Evolutionary conservation across 2,888 invertebrate species (phyloP).

Genomic region (Galerucella calmariensis): DNA sequence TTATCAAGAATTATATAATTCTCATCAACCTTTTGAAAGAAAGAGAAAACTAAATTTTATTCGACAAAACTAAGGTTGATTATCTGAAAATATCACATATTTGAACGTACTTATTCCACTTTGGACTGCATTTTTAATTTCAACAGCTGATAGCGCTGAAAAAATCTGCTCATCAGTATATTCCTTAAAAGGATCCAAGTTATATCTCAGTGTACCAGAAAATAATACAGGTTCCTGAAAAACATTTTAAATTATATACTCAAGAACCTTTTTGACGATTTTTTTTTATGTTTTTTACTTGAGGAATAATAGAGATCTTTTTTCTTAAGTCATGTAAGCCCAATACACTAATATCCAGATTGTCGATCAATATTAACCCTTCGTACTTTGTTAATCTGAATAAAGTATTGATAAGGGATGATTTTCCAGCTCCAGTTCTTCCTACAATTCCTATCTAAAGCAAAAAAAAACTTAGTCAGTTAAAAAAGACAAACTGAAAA

Average conservation of each 20-base stretch:
- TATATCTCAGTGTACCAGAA: conserved; percentile 73
- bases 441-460: conserved; percentile 69
- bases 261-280: not conserved
- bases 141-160: conserved; percentile 62
- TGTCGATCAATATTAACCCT: conserved; percentile 69
- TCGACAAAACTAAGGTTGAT: too few species aligned
- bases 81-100: too few species aligned
- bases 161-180: conserved; percentile 56
- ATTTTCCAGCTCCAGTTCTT: conserved; percentile 71
- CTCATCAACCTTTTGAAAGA: too few species aligned
- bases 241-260: not conserved
- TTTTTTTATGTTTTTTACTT: conserved; percentile 57
- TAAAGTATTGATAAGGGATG: conserved; percentile 67
- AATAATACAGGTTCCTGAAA: conserved; percentile 73
- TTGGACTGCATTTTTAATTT: conserved; percentile 64
- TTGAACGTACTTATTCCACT: conserved; percentile 63
- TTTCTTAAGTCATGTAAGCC: conserved; percentile 69
- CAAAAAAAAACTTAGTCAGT: too few species aligned
- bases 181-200: conserved; percentile 75
- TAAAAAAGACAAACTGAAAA: too few species aligned
- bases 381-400: conserved; percentile 69
- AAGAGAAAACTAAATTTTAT: too few species aligned
- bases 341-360: conserved; percentile 63
- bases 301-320: conserved; percentile 74
- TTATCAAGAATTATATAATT: too few species aligned